These are phyloP conservation scores for Procambarus clarkii DNA, from an alignment of 1,140 invertebrate species.

Conservation along the genomic window DNA sequence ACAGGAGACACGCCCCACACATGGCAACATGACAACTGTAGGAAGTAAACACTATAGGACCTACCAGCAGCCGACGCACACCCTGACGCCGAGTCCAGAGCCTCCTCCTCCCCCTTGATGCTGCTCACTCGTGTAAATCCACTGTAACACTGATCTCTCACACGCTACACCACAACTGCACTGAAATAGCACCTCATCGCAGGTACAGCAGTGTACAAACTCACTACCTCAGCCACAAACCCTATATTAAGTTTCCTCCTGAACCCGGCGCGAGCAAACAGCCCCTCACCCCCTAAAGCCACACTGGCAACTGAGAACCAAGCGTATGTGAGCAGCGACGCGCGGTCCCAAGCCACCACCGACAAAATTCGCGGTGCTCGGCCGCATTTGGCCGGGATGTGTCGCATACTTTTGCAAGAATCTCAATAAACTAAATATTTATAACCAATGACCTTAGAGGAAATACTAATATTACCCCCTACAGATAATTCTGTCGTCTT, in stretches of 20 bases:
- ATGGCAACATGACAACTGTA: too few relatives aligned
- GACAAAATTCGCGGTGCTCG: conserved; percentile 41
- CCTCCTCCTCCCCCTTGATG: too few relatives aligned
- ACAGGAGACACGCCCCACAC: too few relatives aligned
- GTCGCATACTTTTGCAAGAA: conserved; percentile 43
- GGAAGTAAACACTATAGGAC: too few relatives aligned
- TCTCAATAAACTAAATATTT: background rate
- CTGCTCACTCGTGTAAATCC: too few relatives aligned
- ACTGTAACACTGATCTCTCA: too few relatives aligned
- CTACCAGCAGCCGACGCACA: too few relatives aligned
- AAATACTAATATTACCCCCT: background rate
- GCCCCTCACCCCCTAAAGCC: conserved; percentile 65
- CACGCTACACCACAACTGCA: too few relatives aligned
- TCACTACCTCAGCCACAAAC: too few relatives aligned
- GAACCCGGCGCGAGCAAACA: conserved; percentile 42
- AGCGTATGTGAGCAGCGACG: conserved; percentile 67
- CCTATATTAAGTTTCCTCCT: conserved; percentile 5
- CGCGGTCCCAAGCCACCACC: conserved; percentile 51
- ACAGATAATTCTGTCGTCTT: background rate
- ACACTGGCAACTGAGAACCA: conserved; percentile 63
- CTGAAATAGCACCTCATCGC: too few relatives aligned
- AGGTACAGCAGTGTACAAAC: too few relatives aligned
- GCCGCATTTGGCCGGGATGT: background rate
- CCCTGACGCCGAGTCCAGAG: too few relatives aligned
- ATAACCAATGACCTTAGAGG: background rate